Evolutionary conservation across 2,888 invertebrate genomes (phyloP).

Genomic region (Chrysolina americana): DNA sequence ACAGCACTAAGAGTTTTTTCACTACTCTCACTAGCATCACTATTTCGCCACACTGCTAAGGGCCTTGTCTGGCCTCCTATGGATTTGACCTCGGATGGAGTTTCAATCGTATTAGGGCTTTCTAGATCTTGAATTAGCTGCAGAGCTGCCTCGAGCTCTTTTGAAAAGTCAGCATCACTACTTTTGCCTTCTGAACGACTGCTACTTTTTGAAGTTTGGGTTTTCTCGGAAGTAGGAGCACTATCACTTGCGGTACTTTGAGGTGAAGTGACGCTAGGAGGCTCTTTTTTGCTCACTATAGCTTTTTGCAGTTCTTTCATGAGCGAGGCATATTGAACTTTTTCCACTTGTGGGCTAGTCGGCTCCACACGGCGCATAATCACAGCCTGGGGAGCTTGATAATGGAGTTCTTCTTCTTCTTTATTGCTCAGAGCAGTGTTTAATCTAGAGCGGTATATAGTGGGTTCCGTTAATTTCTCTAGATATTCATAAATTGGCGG

Average conservation of each 20-base stretch:
- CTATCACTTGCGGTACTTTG: conserved; percentile 63
- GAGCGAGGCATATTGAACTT: conserved; percentile 70
- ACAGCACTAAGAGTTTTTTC: conserved; percentile 69
- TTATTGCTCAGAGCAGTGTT: conserved; percentile 65
- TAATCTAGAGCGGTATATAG: conserved; percentile 67
- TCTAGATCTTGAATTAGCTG: conserved; percentile 71
- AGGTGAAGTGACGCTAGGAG: conserved; percentile 62
- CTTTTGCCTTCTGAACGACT: conserved; percentile 64
- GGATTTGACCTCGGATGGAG: conserved; percentile 67
- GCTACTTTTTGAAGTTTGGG: conserved; percentile 62
- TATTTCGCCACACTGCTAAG: conserved; percentile 66
- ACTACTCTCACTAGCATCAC: conserved; percentile 65
- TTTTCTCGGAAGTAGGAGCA: conserved; percentile 62
- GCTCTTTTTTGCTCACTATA: conserved; percentile 67
- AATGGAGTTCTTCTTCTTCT: conserved; percentile 54
- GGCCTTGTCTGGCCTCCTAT: conserved; percentile 56
- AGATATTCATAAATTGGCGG: conserved; percentile 69
- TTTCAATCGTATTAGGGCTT: conserved; percentile 70
- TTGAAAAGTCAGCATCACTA: conserved; percentile 70
- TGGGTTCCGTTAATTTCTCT: conserved; percentile 69
- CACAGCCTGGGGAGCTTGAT: conserved; percentile 63
- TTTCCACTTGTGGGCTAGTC: conserved; percentile 66
- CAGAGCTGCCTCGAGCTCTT: conserved; percentile 70
- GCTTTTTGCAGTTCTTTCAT: conserved; percentile 71
- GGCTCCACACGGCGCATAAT: conserved; percentile 61